Conservation (phyloP, 2,888 invertebrate species). For the Eudemis profundana region DNA sequence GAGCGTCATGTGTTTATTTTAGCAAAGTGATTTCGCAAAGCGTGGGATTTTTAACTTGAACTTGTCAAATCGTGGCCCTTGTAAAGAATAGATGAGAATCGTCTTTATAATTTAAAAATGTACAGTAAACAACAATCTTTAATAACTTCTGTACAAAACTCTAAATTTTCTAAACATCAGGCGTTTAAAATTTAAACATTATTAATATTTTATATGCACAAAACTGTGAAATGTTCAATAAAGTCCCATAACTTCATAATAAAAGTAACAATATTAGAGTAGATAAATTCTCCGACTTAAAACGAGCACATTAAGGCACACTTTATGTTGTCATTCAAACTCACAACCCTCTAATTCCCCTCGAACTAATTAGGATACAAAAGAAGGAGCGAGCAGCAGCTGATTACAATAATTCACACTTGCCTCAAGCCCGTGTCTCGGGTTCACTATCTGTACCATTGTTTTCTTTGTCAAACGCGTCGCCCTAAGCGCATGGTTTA, state of each 20-base stretch:
- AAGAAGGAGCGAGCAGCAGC: slow-evolving; percentile 51
- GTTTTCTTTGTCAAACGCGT: slow-evolving; percentile 70
- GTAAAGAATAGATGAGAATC: slow-evolving; percentile 1
- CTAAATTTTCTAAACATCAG: too few species aligned
- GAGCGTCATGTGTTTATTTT: slow-evolving; percentile 59
- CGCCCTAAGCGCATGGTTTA: slow-evolving; percentile 73
- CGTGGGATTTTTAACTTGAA: slow-evolving; percentile 35
- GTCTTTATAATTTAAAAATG: too few species aligned
- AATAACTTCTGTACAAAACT: too few species aligned
- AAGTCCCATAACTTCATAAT: neutral
- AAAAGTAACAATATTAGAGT: neutral
- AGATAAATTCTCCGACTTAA: slow-evolving; percentile 27
- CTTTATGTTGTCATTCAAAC: slow-evolving; percentile 32
- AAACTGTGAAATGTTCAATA: neutral
- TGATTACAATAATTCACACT: slow-evolving; percentile 64
- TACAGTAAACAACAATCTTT: too few species aligned
- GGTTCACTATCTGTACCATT: slow-evolving; percentile 65
- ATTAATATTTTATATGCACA: neutral
- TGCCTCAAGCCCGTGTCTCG: slow-evolving; percentile 56
- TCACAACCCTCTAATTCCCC: slow-evolving; percentile 39
- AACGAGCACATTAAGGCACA: slow-evolving; percentile 24
- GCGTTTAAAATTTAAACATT: neutral
- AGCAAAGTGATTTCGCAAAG: slow-evolving; percentile 60
- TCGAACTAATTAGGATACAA: slow-evolving; percentile 42
- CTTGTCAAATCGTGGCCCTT: slow-evolving; percentile 6